Base-by-base conservation (phyloP, 2,888 invertebrate species). In the Stenichneumon culpator region DNA sequence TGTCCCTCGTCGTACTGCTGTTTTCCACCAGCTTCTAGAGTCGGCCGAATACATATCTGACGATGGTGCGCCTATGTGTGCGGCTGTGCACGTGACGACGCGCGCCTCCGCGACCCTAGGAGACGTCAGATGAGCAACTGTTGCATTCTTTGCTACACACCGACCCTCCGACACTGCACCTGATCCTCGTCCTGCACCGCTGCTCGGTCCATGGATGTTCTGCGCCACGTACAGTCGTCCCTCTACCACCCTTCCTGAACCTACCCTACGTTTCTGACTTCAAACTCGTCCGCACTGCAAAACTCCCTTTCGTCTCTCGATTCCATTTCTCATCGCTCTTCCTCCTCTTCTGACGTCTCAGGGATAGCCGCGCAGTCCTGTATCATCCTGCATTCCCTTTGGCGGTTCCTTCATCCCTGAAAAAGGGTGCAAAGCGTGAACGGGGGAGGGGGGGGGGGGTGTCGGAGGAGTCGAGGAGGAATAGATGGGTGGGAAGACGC, bases 81-180 rank as follows among this genome's bases (percentile, higher is more conserved):
- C 54, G 47, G 57, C 54, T 57, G 54, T 78, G 88, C 89, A 83
- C 86, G 75, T 81, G 84, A 84, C 86, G 82, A 73, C 63, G 87
- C 86, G 74, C 86, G 14, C 39, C 50, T 69, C 82, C 77, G 79
- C 86, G 60, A 77, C 57, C 65, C 83, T 79, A 69, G 60, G 84
- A 82, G 84, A 86, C 87, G 86, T 88, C 88, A 80, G 88, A 88
- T 88, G 87, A 89, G 90, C 89, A 90, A 90, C 90, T 90, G 90
- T 90, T 90, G 90, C 90, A 88, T 90, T 89, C 89, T 82, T 77
- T 72, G 79, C 52, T 81, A 79, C 69, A 74, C 50, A 22, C 75
- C 77, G 73, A 44, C 73, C 60, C 57, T 72, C 74, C 70, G 1
- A 2, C 44, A 54, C 54, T 50, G 75, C 65, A 70, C 67, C 77